phyloP scores from a whole-genome alignment of 2,797 vertebrate genomes.

The Acomys russatus region DNA sequence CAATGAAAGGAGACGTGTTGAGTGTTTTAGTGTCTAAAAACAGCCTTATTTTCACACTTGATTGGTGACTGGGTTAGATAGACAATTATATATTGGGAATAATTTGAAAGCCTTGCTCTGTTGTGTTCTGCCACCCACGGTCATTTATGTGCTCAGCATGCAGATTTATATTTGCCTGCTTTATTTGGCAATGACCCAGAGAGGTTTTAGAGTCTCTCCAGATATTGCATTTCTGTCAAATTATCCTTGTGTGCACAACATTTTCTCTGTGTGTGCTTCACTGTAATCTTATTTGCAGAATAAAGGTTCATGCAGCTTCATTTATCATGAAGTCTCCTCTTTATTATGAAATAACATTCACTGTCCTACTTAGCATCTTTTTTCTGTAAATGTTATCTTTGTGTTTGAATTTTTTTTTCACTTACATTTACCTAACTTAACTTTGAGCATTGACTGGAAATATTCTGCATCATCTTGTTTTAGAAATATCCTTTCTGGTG shows the following conservation, averaged over 20 bases:
- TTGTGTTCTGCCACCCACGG: conserved; percentile 16
- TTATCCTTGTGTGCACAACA: conserved; percentile 51
- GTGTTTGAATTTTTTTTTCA: conserved; percentile 46
- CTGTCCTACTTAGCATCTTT: conserved; percentile 38
- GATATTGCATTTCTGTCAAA: conserved; percentile 71
- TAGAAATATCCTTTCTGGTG: conserved; percentile 37
- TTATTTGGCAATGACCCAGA: conserved; percentile 66
- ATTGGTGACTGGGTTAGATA: conserved; percentile 52
- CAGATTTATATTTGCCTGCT: conserved; percentile 58
- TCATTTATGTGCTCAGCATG: conserved; percentile 30
- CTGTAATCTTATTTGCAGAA: conserved; percentile 57
- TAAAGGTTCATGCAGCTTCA: conserved; percentile 58
- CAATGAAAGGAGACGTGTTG: conserved; percentile 24
- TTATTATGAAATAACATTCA: conserved; percentile 66
- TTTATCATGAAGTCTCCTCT: conserved; percentile 64
- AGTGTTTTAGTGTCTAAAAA: conserved; percentile 45
- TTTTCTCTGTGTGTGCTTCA: conserved; percentile 61
- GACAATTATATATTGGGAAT: conserved; percentile 66
- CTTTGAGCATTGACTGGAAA: conserved; percentile 49
- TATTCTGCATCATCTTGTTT: conserved; percentile 48
- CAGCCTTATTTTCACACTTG: conserved; percentile 38
- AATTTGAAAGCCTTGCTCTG: conserved; percentile 35
- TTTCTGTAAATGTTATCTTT: conserved; percentile 58
- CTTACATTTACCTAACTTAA: conserved; percentile 63
- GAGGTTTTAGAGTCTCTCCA: conserved; percentile 55